A percentile compares a stretch with the other conserved stretches of the same genome.
phyloP scores from a whole-genome alignment of 1,140 invertebrate genomes.

The Muscidifurax raptorellus region DNA sequence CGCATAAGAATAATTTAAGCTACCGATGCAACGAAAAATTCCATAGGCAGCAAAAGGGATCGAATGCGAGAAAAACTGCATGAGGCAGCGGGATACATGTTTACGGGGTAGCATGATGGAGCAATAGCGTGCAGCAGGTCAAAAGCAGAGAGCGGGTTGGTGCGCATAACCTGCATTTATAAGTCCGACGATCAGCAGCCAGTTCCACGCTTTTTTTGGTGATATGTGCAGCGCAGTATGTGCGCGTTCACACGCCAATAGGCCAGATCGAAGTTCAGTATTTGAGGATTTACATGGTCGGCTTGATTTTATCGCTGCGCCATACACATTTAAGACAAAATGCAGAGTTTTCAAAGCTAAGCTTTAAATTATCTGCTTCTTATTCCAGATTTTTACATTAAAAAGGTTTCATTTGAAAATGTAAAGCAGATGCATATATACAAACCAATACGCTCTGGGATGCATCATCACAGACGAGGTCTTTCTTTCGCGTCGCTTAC shows the following conservation, averaged over 20 bases:
- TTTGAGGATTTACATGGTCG: neutral
- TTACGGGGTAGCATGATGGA: conserved; percentile 3
- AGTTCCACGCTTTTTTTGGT: neutral
- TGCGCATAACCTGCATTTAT: neutral
- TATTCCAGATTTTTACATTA: too few relatives aligned
- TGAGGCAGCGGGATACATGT: neutral
- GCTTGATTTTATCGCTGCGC: neutral
- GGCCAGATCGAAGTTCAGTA: neutral
- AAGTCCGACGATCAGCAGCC: neutral
- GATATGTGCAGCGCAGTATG: neutral
- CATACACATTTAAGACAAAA: too few relatives aligned
- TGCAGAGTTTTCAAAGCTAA: too few relatives aligned
- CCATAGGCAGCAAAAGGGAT: neutral
- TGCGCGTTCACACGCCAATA: neutral
- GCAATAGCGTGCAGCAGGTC: conserved; percentile 24
- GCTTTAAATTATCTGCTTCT: too few relatives aligned
- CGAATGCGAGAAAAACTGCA: neutral
- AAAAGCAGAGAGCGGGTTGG: neutral
- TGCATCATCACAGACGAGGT: too few relatives aligned
- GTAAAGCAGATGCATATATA: too few relatives aligned
- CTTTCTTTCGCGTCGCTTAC: too few relatives aligned
- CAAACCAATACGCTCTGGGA: too few relatives aligned
- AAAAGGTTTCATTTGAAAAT: too few relatives aligned
- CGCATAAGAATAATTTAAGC: too few relatives aligned
- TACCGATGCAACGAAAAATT: neutral